These are phyloP conservation scores for Characodon lateralis DNA, from an alignment of 2,797 vertebrate species.

Conservation along the genomic window DNA sequence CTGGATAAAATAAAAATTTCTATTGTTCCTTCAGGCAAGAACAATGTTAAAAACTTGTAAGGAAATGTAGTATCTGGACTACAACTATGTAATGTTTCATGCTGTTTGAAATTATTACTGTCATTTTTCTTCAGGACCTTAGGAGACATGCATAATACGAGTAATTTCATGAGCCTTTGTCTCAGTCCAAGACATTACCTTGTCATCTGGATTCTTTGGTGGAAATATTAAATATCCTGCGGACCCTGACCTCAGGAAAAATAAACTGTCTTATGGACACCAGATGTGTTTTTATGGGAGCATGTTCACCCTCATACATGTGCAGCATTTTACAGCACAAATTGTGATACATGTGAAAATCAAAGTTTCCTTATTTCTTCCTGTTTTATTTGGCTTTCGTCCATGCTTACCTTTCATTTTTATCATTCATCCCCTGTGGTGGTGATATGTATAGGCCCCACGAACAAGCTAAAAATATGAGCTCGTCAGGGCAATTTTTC, in stretches of 20 bases:
- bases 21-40: conserved; percentile 24
- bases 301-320: conserved; percentile 32
- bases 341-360: conserved; percentile 20
- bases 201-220: conserved; percentile 71
- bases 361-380: conserved; percentile 10
- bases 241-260: conserved; percentile 49
- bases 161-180: conserved; percentile 62
- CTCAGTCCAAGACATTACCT: conserved; percentile 62
- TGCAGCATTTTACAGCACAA: conserved; percentile 32
- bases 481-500: conserved; percentile 37
- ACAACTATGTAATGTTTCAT: conserved; percentile 43
- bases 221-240: conserved; percentile 66
- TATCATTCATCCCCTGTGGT: conserved; percentile 21
- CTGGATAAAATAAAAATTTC: conserved; percentile 37
- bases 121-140: conserved; percentile 51
- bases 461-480: conserved; percentile 45
- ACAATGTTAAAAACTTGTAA: conserved; percentile 24
- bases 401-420: conserved; percentile 9
- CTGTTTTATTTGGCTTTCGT: conserved; percentile 24
- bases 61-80: conserved; percentile 41
- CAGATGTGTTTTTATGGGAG: conserved; percentile 64
- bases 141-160: conserved; percentile 46
- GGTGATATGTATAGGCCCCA: conserved; percentile 21
- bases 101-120: conserved; percentile 51
- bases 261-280: conserved; percentile 53